Evolutionary conservation across 2,888 invertebrate species (phyloP).

Genomic region (Hypomecis punctinalis): DNA sequence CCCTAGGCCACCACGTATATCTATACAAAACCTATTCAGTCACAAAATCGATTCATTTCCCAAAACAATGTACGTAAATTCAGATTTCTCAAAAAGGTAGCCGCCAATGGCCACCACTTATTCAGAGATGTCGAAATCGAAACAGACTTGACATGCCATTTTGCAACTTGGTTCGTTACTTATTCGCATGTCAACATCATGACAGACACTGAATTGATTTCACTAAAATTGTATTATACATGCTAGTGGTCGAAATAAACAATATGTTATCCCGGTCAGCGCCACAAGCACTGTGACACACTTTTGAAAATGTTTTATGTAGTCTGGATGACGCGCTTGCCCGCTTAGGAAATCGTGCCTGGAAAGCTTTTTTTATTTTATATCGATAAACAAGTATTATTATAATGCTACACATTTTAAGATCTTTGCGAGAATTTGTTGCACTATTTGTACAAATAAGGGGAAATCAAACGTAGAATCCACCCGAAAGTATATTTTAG

Average conservation of each 20-base stretch:
- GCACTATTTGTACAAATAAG: no score
- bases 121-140: conserved; percentile 42
- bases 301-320: conserved; percentile 19
- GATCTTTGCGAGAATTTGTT: no score
- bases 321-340: conserved; percentile 15
- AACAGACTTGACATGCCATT: conserved; percentile 44
- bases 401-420: neutral
- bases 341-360: neutral
- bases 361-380: conserved; percentile 4
- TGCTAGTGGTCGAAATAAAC: conserved; percentile 29
- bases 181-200: conserved; percentile 44
- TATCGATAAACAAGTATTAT: neutral
- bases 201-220: conserved; percentile 43
- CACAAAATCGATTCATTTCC: conserved; percentile 25
- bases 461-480: no score
- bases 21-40: conserved; percentile 3
- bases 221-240: conserved; percentile 38
- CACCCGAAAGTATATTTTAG: no score
- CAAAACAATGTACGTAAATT: neutral
- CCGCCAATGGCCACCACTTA: conserved; percentile 35
- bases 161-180: conserved; percentile 42
- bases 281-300: conserved; percentile 27
- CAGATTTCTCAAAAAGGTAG: conserved; percentile 34
- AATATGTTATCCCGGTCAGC: conserved; percentile 22
- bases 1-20: no score